A percentile compares a stretch with the other conserved stretches of the same genome.
Conservation (phyloP, 2,888 invertebrate species). For the Stenchaetothrips biformis region DNA sequence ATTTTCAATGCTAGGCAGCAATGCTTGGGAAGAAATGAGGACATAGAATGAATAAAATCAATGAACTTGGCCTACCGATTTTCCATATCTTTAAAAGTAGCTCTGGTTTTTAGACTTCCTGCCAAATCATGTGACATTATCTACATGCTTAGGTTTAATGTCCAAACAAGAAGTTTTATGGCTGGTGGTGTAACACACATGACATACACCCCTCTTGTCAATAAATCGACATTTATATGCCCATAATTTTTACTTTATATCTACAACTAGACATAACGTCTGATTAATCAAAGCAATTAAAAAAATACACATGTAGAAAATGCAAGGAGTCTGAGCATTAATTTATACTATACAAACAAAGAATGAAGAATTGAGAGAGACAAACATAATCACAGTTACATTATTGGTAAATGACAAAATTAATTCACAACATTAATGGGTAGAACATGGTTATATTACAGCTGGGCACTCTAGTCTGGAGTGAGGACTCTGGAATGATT, state of each 20-base stretch:
- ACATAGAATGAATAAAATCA: background rate
- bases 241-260: background rate
- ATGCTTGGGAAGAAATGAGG: background rate
- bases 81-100: background rate
- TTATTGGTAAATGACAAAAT: slow-evolving; percentile 24
- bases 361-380: slow-evolving; percentile 19
- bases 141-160: too few species aligned
- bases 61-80: background rate
- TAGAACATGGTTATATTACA: background rate
- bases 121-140: background rate
- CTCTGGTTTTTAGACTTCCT: background rate
- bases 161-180: background rate
- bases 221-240: background rate
- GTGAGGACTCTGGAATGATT: slow-evolving; percentile 15
- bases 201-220: background rate
- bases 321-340: slow-evolving; percentile 24
- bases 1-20: background rate
- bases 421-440: slow-evolving; percentile 18
- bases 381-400: slow-evolving; percentile 16
- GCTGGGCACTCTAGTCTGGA: background rate
- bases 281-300: slow-evolving; percentile 14
- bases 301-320: slow-evolving; percentile 25
- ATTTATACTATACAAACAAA: slow-evolving; percentile 14
- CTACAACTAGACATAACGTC: background rate
- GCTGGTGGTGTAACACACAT: background rate